A percentile compares a stretch with the other conserved stretches of the same genome.
These are phyloP conservation scores for Epizoanthus illoricatus DNA, from an alignment of 92 coral and sea anemone genomes.

Conservation along the genomic window DNA sequence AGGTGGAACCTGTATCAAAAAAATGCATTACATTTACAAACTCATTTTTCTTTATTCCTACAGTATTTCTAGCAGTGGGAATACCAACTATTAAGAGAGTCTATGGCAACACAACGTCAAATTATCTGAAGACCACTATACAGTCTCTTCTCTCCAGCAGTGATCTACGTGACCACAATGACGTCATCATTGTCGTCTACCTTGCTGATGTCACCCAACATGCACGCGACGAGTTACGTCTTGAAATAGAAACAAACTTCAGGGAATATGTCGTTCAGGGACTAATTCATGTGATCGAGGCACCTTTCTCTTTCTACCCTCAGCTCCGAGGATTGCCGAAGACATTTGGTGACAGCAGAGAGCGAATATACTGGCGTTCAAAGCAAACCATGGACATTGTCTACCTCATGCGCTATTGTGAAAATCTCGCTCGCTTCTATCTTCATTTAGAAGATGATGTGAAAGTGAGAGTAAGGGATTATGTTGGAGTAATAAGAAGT, in stretches of 20 bases:
- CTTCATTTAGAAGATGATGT: conserved; percentile 95
- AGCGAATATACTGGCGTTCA: conserved; percentile 88
- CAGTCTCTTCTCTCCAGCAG: conserved; percentile 58
- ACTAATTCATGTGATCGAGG: conserved; percentile 77
- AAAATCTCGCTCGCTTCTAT: conserved; percentile 72
- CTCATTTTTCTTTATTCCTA: neutral
- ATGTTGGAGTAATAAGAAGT: conserved; percentile 52
- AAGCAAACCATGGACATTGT: conserved; percentile 84
- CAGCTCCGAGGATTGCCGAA: conserved; percentile 58
- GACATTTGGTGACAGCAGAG: conserved; percentile 61
- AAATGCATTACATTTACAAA: too few species aligned
- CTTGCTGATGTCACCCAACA: conserved; percentile 76
- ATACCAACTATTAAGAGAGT: conserved; percentile 77
- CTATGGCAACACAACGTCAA: conserved; percentile 49
- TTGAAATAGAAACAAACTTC: conserved; percentile 47
- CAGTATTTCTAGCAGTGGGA: conserved; percentile 85
- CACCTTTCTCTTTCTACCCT: conserved; percentile 77
- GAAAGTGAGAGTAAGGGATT: conserved; percentile 47
- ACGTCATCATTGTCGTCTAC: conserved; percentile 68
- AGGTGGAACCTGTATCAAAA: too few species aligned
- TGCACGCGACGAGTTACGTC: conserved; percentile 47
- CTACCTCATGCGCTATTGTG: conserved; percentile 75
- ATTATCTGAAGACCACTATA: conserved; percentile 62
- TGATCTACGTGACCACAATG: conserved; percentile 26
- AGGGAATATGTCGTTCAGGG: conserved; percentile 56